Evolutionary conservation across 2,797 vertebrate genomes (phyloP), one percentile per base, ranked within the genome.

Genomic region (Taeniopygia guttata): DNA sequence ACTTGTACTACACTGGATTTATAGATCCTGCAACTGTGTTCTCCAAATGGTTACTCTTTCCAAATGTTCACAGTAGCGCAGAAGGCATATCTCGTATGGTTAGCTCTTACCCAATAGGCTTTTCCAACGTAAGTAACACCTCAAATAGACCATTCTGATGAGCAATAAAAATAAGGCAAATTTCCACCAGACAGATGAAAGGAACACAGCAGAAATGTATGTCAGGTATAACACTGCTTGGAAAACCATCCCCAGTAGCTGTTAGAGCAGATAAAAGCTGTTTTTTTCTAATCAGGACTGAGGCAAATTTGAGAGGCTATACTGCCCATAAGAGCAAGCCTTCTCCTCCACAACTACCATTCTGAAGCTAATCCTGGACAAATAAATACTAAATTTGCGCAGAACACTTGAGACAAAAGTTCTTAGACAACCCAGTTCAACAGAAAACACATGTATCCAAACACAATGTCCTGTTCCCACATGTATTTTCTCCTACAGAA

Each of bases 401-500:
- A 66, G 75, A 93, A 75, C 34, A 43, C 60, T 91, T 77, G 46
- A 90, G 51, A 85, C 29, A 58, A 5, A 84, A 64, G 36, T 74
- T 94, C 75, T 87, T 64, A 80, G 64, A 77, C 54, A 91, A 63
- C 11, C 10, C 36, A 56, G 63, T 60, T 86, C 85, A 96, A 95
- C 75, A 80, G 60, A 93, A 95, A 95, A 89, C 89, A 93, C 14
- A 43, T 74, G 91, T 58, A 89, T 42, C 59, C 75, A 76, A 91
- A 93, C 59, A 70, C 62, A 90, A 52, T 58, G 75, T 77, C 85
- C 83, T 93, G 75, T 72, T 93, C 85, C 94, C 74, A 67, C 68
- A 87, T 55, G 72, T 91, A 94, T 95, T 96, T 95, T 89, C 89
- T 93, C 87, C 83, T 94, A 94, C 27, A 96, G 69, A 90, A 92